A percentile compares a stretch with the other conserved stretches of the same genome.
Conservation (phyloP, 2,888 invertebrate genomes). For the Scaptomyza reducta region DNA sequence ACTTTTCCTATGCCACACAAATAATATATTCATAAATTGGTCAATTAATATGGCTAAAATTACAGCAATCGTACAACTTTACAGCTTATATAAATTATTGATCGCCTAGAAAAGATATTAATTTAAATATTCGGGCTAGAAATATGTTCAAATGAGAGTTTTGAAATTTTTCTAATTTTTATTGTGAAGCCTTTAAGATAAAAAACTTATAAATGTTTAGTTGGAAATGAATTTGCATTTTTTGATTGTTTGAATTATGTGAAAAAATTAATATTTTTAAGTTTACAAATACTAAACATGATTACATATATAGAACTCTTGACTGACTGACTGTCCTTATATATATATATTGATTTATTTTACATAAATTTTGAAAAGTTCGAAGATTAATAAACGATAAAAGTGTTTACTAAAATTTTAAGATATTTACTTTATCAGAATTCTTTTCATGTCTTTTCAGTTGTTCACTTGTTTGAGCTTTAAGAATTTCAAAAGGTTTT, state of each 20-base stretch:
- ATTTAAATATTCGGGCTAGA: neutral
- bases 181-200: no score
- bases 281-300: no score
- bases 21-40: constrained; percentile 58
- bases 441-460: neutral
- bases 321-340: no score
- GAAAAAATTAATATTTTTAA: no score
- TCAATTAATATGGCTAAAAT: constrained; percentile 64
- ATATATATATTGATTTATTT: no score
- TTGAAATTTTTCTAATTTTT: no score
- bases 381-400: neutral
- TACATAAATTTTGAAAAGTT: no score
- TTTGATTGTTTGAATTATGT: no score
- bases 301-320: no score
- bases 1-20: constrained; percentile 42
- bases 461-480: neutral
- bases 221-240: no score
- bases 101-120: neutral
- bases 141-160: neutral
- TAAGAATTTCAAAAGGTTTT: neutral
- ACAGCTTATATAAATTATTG: constrained; percentile 25
- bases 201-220: no score
- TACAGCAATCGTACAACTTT: constrained; percentile 22
- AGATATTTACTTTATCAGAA: neutral
- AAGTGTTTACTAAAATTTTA: no score